phyloP scores from a whole-genome alignment of 2,888 invertebrate species.

The Cantharis lateralis region DNA sequence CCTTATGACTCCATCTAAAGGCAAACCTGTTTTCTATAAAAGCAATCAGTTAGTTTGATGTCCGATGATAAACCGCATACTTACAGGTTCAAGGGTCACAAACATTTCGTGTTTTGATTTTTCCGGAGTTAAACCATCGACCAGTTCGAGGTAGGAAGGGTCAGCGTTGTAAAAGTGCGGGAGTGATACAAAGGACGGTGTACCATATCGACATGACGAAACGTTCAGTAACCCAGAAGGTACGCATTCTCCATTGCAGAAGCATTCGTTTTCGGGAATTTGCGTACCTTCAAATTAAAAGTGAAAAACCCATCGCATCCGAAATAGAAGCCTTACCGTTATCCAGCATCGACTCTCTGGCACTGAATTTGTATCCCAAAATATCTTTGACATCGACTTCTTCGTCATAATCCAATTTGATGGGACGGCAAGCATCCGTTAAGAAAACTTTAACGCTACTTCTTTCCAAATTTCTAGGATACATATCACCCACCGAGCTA shows the following conservation, averaged over 20 bases:
- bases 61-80: constrained; percentile 30
- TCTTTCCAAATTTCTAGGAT: background rate
- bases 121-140: constrained; percentile 70
- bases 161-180: constrained; percentile 81
- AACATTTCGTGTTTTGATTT: constrained; percentile 71
- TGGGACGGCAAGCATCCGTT: constrained; percentile 75
- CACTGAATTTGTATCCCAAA: constrained; percentile 67
- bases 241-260: constrained; percentile 70
- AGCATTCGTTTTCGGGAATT: constrained; percentile 66
- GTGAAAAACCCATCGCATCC: background rate
- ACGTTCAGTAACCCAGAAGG: constrained; percentile 74
- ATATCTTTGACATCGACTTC: constrained; percentile 65
- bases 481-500: background rate
- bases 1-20: constrained; percentile 75
- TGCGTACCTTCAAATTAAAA: constrained; percentile 55
- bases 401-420: constrained; percentile 65
- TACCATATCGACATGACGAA: constrained; percentile 72
- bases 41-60: background rate
- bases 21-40: constrained; percentile 71
- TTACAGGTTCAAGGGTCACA: constrained; percentile 72
- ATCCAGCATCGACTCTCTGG: constrained; percentile 67
- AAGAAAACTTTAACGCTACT: constrained; percentile 65
- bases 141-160: constrained; percentile 61
- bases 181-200: constrained; percentile 78
- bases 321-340: constrained; percentile 58